Base-by-base conservation (phyloP, 1,140 invertebrate genomes). In the Heliconius melpomene region DNA sequence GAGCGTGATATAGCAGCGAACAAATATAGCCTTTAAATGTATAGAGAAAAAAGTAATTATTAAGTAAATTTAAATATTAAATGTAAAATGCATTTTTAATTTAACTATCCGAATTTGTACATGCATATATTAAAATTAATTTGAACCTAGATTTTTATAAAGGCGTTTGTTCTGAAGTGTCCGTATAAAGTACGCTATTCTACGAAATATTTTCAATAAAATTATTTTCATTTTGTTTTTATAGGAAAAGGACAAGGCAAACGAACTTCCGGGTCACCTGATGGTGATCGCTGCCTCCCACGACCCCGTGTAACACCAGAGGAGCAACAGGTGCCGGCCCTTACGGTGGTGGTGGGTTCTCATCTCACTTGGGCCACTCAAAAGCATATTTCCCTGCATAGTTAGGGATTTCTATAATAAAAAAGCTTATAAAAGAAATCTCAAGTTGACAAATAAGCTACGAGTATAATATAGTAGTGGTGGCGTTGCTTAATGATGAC, bases 401-500 rank as follows among this genome's bases (percentile, higher is more conserved):
- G 18, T 8, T 54, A 57, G 3, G 54, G 54, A 20, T 57, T 57
- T 23, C 23, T 57, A 57, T 23, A 3, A 3, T 8, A 66, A 66
- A 13, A 13, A 66, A 26, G 20, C 23, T 26, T 66, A 23, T 66
- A 26, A 66, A 66, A 29, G 26, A 66, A 66, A 29, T 26, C 9
- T 29, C 3, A 29, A 29, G 5, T 8, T 66, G 26, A 66, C 60
- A 66, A 66, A 66, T 29, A 66, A 16, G 26, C 26, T 66, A 16
- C 16, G 11, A 13, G 32, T 36, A 36, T 5, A 36, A 36, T 36
- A 36, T 36, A 66, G 16, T 13, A 66, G 13, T 29, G 26, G 60
- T 16, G 60, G 23, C 60, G 60, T 29, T 66, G 29, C 23, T 66
- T 66, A 66, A 66, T 66, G 60, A 66, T 66, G 60, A 66, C 60